A percentile compares a stretch with the other conserved stretches of the same genome.
These are phyloP conservation scores for Synanceia verrucosa DNA, from an alignment of 2,797 vertebrate genomes.

Conservation along the genomic window DNA sequence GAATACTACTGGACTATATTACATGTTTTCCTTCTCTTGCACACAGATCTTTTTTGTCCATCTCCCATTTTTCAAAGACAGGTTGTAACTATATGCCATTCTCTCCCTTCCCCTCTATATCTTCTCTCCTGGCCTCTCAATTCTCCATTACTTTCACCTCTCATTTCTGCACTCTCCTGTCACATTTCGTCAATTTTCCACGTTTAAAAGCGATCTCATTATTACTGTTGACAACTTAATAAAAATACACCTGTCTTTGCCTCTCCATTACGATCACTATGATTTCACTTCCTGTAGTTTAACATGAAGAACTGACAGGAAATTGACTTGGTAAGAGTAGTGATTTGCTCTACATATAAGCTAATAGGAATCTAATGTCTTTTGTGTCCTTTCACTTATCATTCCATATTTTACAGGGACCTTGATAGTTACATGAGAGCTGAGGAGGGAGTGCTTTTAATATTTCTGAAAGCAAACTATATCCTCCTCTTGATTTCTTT, in stretches of 20 bases:
- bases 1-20: conserved; percentile 3
- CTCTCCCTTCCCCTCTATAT: not conserved
- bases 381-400: not conserved
- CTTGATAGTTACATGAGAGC: not conserved
- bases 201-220: conserved; percentile 21
- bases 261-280: not conserved
- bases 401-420: not conserved
- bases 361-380: not conserved
- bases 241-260: not conserved
- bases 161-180: not conserved
- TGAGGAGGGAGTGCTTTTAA: conserved; percentile 5
- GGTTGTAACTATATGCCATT: not conserved
- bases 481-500: conserved; percentile 7
- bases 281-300: conserved; percentile 12
- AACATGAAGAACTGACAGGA: not conserved
- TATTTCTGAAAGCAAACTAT: conserved; percentile 23
- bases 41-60: not conserved
- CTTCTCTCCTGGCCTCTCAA: conserved; percentile 1
- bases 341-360: not conserved
- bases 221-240: conserved; percentile 8
- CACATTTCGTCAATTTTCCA: not conserved
- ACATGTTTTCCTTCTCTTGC: conserved; percentile 1
- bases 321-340: not conserved
- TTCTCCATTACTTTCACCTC: not conserved
- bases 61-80: conserved; percentile 15